Conservation (phyloP, 1,140 invertebrate genomes). For the Drosophila saltans region DNA sequence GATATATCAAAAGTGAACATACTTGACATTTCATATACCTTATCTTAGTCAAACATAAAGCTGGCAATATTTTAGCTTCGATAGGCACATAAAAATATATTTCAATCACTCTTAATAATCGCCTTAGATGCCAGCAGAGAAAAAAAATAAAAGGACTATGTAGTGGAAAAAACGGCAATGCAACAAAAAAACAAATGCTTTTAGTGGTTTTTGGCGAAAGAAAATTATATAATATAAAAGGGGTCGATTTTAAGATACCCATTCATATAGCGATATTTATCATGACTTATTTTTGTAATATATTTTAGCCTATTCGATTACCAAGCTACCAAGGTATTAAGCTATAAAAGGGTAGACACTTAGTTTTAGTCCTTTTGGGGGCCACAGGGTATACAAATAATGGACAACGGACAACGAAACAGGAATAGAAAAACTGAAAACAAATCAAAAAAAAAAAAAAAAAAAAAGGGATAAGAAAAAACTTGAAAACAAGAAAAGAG, state of each 20-base stretch:
- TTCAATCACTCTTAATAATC: constrained; percentile 1
- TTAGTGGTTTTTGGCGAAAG: constrained; percentile 1
- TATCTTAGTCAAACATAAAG: neutral
- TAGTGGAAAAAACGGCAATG: neutral
- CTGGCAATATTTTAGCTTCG: neutral
- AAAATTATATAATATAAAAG: neutral
- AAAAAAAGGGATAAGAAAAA: neutral
- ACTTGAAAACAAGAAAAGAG: neutral
- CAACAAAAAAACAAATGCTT: constrained; percentile 8
- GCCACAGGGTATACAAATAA: neutral
- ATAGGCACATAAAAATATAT: neutral
- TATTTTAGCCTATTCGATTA: too few species aligned
- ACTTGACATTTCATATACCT: neutral
- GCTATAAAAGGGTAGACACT: too few species aligned
- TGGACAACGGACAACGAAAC: constrained; percentile 1
- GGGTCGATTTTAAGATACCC: neutral
- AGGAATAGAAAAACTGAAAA: neutral
- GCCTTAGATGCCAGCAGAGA: neutral
- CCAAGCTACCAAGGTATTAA: too few species aligned
- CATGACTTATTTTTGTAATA: too few species aligned
- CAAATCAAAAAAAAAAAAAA: neutral
- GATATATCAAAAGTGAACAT: neutral
- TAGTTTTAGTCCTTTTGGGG: neutral
- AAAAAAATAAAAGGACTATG: neutral
- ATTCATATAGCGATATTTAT: too few species aligned